Percentiles rank a stretch among this genome's conserved stretches.
Evolutionary conservation across 2,888 invertebrate genomes (phyloP).

Genomic region (Patella caerulea): DNA sequence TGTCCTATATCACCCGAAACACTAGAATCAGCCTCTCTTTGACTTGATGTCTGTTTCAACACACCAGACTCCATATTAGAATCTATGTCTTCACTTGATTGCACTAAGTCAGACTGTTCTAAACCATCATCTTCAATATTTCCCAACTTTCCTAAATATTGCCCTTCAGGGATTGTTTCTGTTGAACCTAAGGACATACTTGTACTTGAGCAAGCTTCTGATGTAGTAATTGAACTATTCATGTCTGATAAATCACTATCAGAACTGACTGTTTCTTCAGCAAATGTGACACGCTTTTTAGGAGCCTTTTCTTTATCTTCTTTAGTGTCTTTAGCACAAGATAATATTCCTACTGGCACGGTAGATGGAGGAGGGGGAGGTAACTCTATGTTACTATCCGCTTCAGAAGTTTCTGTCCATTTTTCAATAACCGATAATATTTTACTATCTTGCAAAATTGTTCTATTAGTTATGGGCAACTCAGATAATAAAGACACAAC

Average conservation of each 20-base stretch:
- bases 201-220: neutral
- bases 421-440: constrained; percentile 87
- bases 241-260: constrained; percentile 59
- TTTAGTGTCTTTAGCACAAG: constrained; percentile 40
- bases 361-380: constrained; percentile 27
- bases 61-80: constrained; percentile 11
- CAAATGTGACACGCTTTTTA: constrained; percentile 61
- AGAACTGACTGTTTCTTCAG: constrained; percentile 61
- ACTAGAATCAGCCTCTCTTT: constrained; percentile 20
- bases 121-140: constrained; percentile 21
- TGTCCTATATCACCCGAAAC: constrained; percentile 10
- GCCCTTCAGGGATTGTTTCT: constrained; percentile 18
- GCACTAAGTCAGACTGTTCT: constrained; percentile 46
- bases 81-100: constrained; percentile 31
- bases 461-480: constrained; percentile 93
- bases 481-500: constrained; percentile 84
- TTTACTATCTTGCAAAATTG: constrained; percentile 92
- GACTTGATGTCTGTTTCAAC: constrained; percentile 16
- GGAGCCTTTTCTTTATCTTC: constrained; percentile 37
- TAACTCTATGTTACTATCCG: constrained; percentile 29
- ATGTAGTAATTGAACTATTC: neutral
- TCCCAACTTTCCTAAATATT: constrained; percentile 19
- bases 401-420: constrained; percentile 77
- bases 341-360: constrained; percentile 55
- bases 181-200: neutral